phyloP scores from a whole-genome alignment of 2,888 invertebrate species.

The Apamea crenata region DNA sequence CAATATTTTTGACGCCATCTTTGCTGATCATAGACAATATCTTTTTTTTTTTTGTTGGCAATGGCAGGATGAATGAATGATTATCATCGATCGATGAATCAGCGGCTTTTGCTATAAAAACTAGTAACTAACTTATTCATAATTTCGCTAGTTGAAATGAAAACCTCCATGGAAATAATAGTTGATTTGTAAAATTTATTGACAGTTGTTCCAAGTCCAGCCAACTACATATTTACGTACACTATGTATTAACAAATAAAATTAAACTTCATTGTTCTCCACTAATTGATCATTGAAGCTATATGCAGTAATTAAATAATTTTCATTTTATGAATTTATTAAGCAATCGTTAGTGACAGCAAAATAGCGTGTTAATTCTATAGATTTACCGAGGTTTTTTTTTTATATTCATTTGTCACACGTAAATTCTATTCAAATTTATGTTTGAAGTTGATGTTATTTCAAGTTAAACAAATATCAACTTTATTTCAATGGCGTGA shows the following conservation, averaged over 20 bases:
- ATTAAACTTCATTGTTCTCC: conserved; percentile 26
- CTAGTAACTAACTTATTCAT: neutral
- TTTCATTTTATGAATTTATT: neutral
- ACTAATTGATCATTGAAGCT: conserved; percentile 8
- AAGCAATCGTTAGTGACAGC: neutral
- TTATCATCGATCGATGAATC: neutral
- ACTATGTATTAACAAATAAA: neutral
- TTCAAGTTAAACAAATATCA: too few species aligned
- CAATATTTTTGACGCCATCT: conserved; percentile 20
- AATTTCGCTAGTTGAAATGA: neutral
- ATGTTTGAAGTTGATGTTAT: too few species aligned
- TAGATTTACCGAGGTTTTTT: neutral
- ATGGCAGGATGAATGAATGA: neutral
- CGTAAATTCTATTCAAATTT: too few species aligned
- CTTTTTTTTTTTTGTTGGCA: neutral
- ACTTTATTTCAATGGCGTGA: too few species aligned
- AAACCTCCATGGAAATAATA: neutral
- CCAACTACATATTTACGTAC: neutral
- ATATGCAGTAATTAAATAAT: neutral
- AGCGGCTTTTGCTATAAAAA: neutral
- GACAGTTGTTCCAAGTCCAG: conserved; percentile 11
- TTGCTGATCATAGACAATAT: conserved; percentile 7
- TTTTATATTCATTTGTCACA: neutral
- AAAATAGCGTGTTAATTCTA: neutral
- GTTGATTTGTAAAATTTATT: neutral